phyloP scores from a whole-genome alignment of 2,113 vertebrate genomes.

The Bombycilla garrulus region DNA sequence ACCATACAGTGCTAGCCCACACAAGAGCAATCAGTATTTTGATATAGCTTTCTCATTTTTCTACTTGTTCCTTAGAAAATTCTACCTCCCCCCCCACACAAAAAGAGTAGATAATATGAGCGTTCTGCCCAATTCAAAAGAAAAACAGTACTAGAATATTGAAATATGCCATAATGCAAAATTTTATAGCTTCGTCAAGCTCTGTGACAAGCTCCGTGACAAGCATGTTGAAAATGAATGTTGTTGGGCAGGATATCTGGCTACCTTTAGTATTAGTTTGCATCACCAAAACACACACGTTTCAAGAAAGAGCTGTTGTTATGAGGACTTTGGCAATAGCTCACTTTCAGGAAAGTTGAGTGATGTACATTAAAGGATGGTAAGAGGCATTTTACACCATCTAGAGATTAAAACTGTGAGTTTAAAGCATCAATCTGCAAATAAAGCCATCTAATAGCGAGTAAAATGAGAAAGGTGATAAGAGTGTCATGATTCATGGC shows the following conservation, averaged over 20 bases:
- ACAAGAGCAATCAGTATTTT: neutral
- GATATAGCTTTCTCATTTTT: neutral
- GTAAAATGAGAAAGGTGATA: conserved; percentile 64
- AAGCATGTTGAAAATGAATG: neutral
- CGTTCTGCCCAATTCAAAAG: neutral
- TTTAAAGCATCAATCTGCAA: conserved; percentile 64
- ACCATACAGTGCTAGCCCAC: neutral
- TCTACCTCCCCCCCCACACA: neutral
- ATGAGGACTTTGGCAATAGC: neutral
- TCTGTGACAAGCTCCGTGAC: neutral
- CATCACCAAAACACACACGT: neutral
- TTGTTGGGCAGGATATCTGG: neutral
- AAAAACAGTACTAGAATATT: neutral
- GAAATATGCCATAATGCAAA: neutral
- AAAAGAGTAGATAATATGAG: neutral
- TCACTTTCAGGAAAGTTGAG: neutral
- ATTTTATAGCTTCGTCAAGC: neutral
- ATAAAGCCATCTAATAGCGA: conserved; percentile 48
- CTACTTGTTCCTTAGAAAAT: neutral
- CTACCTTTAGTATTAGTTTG: neutral
- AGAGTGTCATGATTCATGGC: conserved; percentile 65
- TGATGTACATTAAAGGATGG: neutral
- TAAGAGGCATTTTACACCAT: conserved; percentile 41
- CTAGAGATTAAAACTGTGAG: conserved; percentile 55
- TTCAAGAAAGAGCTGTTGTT: neutral